phyloP scores from a whole-genome alignment of 2,888 invertebrate species.

The Stomorhina lunata region DNA sequence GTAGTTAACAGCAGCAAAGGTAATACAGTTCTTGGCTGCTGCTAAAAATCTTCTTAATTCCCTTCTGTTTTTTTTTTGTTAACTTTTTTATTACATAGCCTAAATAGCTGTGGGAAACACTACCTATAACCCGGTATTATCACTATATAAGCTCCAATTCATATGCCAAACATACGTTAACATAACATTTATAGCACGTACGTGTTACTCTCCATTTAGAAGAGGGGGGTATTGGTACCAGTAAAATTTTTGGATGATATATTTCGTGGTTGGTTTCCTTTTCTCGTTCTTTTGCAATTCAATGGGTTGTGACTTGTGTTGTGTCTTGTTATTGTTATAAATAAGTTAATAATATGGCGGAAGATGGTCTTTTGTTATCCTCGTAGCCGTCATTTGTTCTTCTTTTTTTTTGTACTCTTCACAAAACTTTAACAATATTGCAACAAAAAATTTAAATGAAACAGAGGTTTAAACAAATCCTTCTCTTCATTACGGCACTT shows the following conservation, averaged over 20 bases:
- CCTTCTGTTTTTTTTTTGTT: neutral
- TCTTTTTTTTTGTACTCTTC: too few relatives aligned
- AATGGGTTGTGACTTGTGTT: constrained; percentile 62
- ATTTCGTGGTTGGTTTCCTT: neutral
- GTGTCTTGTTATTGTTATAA: constrained; percentile 78
- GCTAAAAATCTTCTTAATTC: constrained; percentile 33
- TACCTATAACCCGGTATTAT: constrained; percentile 13
- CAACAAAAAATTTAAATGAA: constrained; percentile 25
- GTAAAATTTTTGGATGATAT: constrained; percentile 25
- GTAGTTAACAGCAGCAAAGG: constrained; percentile 26
- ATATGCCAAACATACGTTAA: constrained; percentile 45
- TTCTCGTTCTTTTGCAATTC: constrained; percentile 28
- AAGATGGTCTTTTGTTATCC: constrained; percentile 75
- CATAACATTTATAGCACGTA: constrained; percentile 63
- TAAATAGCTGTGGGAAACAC: constrained; percentile 70
- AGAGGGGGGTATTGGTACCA: too few relatives aligned
- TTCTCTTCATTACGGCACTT: constrained; percentile 37
- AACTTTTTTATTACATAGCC: constrained; percentile 23
- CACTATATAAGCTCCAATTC: constrained; percentile 19
- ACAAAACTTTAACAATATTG: constrained; percentile 34
- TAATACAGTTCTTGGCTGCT: constrained; percentile 31
- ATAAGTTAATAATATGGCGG: constrained; percentile 81
- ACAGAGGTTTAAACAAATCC: constrained; percentile 24
- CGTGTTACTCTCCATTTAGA: too few relatives aligned
- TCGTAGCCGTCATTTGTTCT: constrained; percentile 55